Evolutionary conservation across 2,113 vertebrate genomes (phyloP), one percentile per base, ranked within the genome.

Genomic region (Elanus axillaris): DNA sequence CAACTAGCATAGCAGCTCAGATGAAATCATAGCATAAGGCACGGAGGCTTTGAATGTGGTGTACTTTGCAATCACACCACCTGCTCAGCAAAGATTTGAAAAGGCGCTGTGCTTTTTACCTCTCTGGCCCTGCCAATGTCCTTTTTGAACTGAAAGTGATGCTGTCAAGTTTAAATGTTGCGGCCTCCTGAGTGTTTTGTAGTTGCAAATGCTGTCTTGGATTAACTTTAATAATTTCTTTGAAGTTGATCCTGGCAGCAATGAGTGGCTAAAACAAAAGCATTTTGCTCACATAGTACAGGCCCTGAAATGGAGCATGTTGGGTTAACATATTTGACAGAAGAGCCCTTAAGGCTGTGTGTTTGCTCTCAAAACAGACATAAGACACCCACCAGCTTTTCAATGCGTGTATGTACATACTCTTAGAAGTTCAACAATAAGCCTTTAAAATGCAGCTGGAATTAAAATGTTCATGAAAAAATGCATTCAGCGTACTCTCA

Each of bases 401-500:
- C 94, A 93, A 75, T 96, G 93, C 8, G 11, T 71, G 48, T 93
- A 72, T 91, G 88, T 91, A 96, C 86, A 62, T 93, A 90, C 69
- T 58, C 94, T 95, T 45, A 93, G 96, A 96, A 94, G 91, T 95
- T 90, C 89, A 96, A 95, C 94, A 97, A 94, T 94, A 82, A 94
- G 95, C 80, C 89, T 97, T 95, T 75, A 94, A 94, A 97, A 95
- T 96, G 76, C 93, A 96, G 60, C 91, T 95, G 89, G 66, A 85
- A 96, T 97, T 55, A 93, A 92, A 94, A 86, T 29, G 48, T 77
- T 91, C 22, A 22, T 67, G 75, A 75, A 91, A 88, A 94, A 91
- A 93, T 53, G 76, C 69, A 16, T 90, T 84, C 77, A 3, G 45
- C 88, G 94, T 60, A 12, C 50, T 79, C 74, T 96, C 90, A 85